Base-by-base conservation (phyloP, 2,888 invertebrate genomes). In the Andrena flavipes region DNA sequence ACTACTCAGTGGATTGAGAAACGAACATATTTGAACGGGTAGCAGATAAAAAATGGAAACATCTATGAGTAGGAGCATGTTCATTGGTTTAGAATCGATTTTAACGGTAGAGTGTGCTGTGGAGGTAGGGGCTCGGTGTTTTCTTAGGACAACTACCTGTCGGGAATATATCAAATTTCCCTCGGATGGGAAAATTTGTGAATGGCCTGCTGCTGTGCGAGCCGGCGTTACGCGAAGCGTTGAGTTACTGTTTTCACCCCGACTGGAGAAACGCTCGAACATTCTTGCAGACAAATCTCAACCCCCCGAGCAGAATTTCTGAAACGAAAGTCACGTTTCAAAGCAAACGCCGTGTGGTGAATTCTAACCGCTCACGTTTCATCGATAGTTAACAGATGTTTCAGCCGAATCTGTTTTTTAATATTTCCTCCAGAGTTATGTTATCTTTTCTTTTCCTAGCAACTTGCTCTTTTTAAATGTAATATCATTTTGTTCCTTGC, bases 71-170 rank as follows among this genome's bases (percentile, higher is more conserved):
- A 3, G 10, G 23, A 6, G 7, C 7, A 6, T 54, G 48, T 67
- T 33, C 26, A 33, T 54, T 29, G 51, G 56, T 60, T 51, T 0
- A 8, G 26, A 48, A 65, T 67, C 26, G 62, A 77, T 71, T 42
- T 16, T 68, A 71, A 78, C 75, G 75, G 6, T 71, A 2, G 23
- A n/a, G 13, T 42, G 42, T 20, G 65, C 23, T 20, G 23, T 10
- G 23, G 13, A 26, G 51, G 1, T 3, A 13, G 16, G 51, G 42
- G 8, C 16, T n/a, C 4, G 23, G 60, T 83, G 56, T 83, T 83
- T 73, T 67, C 54, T 76, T 76, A 82, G 81, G 79, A 60, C 74
- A 10, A 8, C 78, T 85, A 85, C 76, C 85, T 76, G 79, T 68
- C 13, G 26, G 10, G 48, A 49, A 71, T 76, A 70, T 33, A 65